A percentile compares a stretch with the other conserved stretches of the same genome.
These are phyloP conservation scores for Epirrhoe tristata DNA, from an alignment of 2,888 invertebrate genomes.

Conservation along the genomic window DNA sequence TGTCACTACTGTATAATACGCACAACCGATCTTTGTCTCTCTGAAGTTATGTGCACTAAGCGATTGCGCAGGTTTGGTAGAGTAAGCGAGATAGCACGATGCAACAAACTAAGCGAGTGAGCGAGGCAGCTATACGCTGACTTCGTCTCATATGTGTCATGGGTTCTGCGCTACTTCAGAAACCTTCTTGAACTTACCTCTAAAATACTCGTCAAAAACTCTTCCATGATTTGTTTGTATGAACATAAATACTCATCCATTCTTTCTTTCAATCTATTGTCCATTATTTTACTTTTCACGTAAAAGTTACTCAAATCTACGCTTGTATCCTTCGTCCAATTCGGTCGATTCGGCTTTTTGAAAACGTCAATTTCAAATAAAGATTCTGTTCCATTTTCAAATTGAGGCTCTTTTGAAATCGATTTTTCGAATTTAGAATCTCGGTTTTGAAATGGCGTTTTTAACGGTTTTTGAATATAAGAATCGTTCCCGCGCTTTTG, in stretches of 20 bases:
- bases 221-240: conserved; percentile 67
- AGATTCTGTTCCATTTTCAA: conserved; percentile 28
- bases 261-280: conserved; percentile 48
- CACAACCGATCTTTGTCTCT: no score
- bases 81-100: no score
- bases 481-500: background rate
- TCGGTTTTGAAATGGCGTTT: no score
- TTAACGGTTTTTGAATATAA: no score
- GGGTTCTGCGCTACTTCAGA: no score
- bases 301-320: conserved; percentile 49
- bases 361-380: conserved; percentile 9
- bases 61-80: no score
- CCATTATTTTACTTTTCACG: conserved; percentile 47
- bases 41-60: no score
- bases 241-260: conserved; percentile 62
- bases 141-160: no score
- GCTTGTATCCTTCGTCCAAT: background rate
- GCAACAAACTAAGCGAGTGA: no score
- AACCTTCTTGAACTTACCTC: conserved; percentile 56
- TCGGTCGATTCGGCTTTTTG: conserved; percentile 3
- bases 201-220: conserved; percentile 54
- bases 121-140: no score
- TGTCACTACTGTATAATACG: no score
- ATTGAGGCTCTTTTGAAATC: conserved; percentile 13
- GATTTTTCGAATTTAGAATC: no score